phyloP scores from a whole-genome alignment of 2,888 invertebrate genomes.

The Drosophila quasianomalipes region DNA sequence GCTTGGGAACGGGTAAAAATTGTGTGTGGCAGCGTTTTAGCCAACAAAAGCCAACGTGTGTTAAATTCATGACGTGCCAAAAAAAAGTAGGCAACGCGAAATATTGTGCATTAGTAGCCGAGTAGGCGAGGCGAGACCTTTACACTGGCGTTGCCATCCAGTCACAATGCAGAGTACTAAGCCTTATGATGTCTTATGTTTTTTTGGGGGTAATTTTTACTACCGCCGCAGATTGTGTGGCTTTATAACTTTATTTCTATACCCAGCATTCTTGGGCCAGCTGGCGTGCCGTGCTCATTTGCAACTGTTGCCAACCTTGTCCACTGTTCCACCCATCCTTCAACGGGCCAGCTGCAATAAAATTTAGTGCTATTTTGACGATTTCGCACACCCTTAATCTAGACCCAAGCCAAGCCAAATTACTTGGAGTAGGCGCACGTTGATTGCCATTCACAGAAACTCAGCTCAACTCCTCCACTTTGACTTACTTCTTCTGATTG shows the following conservation, averaged over 20 bases:
- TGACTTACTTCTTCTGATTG: conserved; percentile 75
- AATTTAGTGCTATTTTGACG: conserved; percentile 74
- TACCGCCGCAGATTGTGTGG: conserved; percentile 56
- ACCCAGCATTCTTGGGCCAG: conserved; percentile 18
- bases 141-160: conserved; percentile 24
- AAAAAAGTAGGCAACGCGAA: conserved; percentile 61
- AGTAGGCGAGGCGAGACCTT: conserved; percentile 4
- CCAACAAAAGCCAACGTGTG: conserved; percentile 44
- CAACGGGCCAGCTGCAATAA: conserved; percentile 58
- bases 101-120: conserved; percentile 73
- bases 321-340: not conserved
- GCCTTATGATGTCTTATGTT: conserved; percentile 52
- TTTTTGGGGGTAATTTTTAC: conserved; percentile 45
- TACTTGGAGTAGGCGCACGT: conserved; percentile 33
- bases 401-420: conserved; percentile 22
- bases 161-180: conserved; percentile 27
- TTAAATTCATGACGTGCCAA: conserved; percentile 76
- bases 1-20: conserved; percentile 16
- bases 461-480: conserved; percentile 35
- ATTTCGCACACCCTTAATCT: conserved; percentile 69
- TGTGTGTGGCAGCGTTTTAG: conserved; percentile 32
- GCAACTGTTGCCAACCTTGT: conserved; percentile 56
- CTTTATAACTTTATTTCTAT: conserved; percentile 74
- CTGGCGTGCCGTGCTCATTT: conserved; percentile 74
- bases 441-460: conserved; percentile 29